These are phyloP conservation scores for Hypomecis punctinalis DNA, from an alignment of 2,888 invertebrate species.

Conservation along the genomic window DNA sequence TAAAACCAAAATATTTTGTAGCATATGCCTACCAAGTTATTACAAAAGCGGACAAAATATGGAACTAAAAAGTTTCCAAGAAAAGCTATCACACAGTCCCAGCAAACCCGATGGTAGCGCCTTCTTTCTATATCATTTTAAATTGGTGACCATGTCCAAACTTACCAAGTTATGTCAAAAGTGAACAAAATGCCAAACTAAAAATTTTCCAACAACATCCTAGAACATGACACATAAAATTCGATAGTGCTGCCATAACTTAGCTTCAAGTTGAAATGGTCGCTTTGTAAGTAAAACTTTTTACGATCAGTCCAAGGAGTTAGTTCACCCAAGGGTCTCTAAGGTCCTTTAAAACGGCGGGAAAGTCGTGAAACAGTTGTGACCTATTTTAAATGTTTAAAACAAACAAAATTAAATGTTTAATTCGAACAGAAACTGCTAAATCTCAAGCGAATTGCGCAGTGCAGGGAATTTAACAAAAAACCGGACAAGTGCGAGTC, in stretches of 20 bases:
- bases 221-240: neutral
- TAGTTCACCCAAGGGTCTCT: too few relatives aligned
- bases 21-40: too few relatives aligned
- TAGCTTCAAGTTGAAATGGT: neutral
- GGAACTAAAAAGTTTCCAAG: too few relatives aligned
- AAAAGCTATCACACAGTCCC: too few relatives aligned
- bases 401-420: constrained; percentile 1
- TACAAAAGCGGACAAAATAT: too few relatives aligned
- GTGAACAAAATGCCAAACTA: neutral
- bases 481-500: too few relatives aligned
- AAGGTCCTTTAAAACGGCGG: neutral
- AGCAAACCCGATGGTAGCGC: too few relatives aligned
- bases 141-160: neutral
- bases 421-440: neutral
- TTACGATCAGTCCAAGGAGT: neutral
- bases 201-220: neutral
- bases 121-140: too few relatives aligned
- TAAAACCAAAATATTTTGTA: too few relatives aligned
- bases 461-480: neutral
- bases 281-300: neutral
- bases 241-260: neutral
- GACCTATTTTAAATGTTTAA: constrained; percentile 1
- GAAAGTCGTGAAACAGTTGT: constrained; percentile 2
- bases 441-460: neutral
- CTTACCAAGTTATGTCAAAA: neutral